Percentiles rank a stretch among this genome's conserved stretches.
Evolutionary conservation across 2,888 invertebrate species (phyloP).

Genomic region (Acanthoscelides obtectus): DNA sequence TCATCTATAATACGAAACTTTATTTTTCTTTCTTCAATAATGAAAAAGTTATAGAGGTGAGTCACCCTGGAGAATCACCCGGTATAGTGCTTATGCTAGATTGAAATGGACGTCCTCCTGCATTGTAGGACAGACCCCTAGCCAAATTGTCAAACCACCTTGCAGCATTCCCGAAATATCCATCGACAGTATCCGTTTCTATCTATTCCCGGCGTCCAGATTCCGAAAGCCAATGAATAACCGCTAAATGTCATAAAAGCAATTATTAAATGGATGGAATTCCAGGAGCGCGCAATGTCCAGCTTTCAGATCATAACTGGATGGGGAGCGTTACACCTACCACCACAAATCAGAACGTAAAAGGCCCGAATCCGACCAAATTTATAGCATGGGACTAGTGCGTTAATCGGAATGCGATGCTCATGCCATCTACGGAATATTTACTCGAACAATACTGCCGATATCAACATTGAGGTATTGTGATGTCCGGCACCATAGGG

Average conservation of each 20-base stretch:
- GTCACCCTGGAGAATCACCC: too few species aligned
- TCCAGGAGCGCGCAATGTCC: neutral
- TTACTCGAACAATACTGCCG: neutral
- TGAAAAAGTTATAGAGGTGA: too few species aligned
- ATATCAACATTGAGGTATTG: neutral
- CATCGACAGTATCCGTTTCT: neutral
- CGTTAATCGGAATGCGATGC: neutral
- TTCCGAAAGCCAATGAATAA: neutral
- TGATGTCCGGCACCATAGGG: neutral
- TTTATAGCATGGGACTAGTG: neutral
- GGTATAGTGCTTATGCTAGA: too few species aligned
- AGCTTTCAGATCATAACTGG: neutral
- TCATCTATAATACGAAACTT: too few species aligned
- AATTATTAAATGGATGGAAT: neutral
- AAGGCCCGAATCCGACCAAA: constrained; percentile 6
- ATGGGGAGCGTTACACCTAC: constrained; percentile 13
- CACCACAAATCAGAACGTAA: constrained; percentile 23
- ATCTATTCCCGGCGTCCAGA: neutral
- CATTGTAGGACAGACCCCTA: too few species aligned
- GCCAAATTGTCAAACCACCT: neutral
- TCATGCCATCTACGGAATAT: neutral
- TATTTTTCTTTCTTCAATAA: too few species aligned
- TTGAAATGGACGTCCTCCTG: too few species aligned
- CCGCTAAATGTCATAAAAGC: neutral
- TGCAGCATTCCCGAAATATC: neutral